Conservation (phyloP, 2,797 vertebrate species). For the Sandelia bainsii region DNA sequence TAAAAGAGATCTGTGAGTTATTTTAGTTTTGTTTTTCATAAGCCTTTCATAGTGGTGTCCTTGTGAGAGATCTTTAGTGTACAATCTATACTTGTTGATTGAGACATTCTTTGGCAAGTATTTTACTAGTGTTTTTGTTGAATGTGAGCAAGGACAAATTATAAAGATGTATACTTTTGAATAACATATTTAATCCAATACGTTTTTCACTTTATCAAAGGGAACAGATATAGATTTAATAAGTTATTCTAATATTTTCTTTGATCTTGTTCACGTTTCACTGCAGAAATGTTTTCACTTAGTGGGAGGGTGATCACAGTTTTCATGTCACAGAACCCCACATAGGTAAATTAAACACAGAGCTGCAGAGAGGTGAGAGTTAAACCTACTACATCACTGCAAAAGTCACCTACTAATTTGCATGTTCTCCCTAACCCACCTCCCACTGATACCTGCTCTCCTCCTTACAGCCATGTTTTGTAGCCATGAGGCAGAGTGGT, state of each 20-base stretch:
- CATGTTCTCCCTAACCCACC: not conserved
- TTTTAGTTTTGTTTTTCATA: not conserved
- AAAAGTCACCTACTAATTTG: not conserved
- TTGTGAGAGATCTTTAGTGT: slow-evolving; percentile 6
- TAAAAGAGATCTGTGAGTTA: not conserved
- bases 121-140: not conserved
- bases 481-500: not conserved
- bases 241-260: not conserved
- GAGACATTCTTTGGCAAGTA: not conserved
- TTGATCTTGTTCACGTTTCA: not conserved
- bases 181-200: not conserved
- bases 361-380: not conserved
- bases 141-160: not conserved
- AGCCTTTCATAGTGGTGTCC: slow-evolving; percentile 8
- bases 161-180: not conserved
- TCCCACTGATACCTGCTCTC: not conserved
- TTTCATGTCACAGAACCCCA: slow-evolving; percentile 24
- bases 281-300: slow-evolving; percentile 12
- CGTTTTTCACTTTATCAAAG: not conserved
- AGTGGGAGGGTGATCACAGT: slow-evolving; percentile 29
- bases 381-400: not conserved
- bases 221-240: not conserved
- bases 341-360: not conserved
- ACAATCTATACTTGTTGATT: not conserved
- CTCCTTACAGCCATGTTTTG: not conserved